Conservation (phyloP, 35 echinoderm and acorn worm species). For the Patiria miniata region DNA sequence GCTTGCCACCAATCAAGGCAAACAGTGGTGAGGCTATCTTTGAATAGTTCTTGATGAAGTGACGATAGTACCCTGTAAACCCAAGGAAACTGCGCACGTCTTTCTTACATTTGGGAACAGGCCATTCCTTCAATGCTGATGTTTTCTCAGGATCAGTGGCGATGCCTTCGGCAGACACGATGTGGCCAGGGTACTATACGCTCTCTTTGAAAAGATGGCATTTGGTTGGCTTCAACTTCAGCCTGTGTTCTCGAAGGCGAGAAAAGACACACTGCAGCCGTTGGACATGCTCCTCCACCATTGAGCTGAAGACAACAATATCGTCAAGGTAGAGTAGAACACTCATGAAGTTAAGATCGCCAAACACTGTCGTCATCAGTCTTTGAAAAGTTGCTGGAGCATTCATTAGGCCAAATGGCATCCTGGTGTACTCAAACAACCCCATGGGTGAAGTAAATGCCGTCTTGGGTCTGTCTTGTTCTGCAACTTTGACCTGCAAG, state of each 20-base stretch:
- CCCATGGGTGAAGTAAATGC: constrained; percentile 35
- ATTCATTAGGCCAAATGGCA: too few species aligned
- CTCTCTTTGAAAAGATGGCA: constrained; percentile 14
- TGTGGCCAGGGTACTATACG: constrained; percentile 17
- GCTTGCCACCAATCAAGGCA: constrained; percentile 35
- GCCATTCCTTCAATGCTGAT: constrained; percentile 12
- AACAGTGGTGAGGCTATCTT: too few species aligned
- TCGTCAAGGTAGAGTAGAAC: too few species aligned
- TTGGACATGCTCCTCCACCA: not conserved
- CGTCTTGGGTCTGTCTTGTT: constrained; percentile 7
- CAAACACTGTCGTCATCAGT: constrained; percentile 6
- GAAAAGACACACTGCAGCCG: not conserved
- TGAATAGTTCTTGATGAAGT: constrained; percentile 30
- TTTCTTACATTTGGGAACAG: not conserved
- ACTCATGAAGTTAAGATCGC: not conserved
- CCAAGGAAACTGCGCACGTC: too few species aligned
- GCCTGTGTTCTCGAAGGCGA: not conserved
- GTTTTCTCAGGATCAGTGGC: constrained; percentile 35
- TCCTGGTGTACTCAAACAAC: constrained; percentile 37
- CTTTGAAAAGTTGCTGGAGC: constrained; percentile 26
- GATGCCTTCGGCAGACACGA: constrained; percentile 18
- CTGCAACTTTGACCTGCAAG: too few species aligned
- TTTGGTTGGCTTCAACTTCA: constrained; percentile 38
- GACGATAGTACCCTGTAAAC: constrained; percentile 42
- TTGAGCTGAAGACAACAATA: constrained; percentile 16